phyloP scores from a whole-genome alignment of 1,140 invertebrate species.

The Bathynomus jamesi region DNA sequence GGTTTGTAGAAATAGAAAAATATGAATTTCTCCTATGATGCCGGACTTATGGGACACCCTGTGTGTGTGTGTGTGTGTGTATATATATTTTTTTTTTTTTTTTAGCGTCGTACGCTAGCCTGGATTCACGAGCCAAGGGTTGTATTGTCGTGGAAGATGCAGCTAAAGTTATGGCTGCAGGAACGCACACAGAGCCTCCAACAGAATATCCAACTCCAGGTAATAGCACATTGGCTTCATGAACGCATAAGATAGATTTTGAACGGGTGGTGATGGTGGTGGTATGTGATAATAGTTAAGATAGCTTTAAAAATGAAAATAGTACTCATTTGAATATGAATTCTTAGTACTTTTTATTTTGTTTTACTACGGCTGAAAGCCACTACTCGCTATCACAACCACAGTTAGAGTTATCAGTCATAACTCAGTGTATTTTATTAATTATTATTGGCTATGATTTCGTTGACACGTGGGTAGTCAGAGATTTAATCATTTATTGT shows the following conservation, averaged over 20 bases:
- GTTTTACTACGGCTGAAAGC: not conserved
- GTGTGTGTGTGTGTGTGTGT: not conserved
- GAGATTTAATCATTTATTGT: not conserved
- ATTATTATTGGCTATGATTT: not conserved
- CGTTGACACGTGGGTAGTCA: not conserved
- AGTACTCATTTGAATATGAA: not conserved
- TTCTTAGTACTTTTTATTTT: not conserved
- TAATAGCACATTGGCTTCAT: not conserved
- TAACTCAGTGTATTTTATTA: not conserved
- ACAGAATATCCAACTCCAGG: not conserved
- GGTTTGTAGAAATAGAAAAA: no score
- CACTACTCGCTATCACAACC: not conserved
- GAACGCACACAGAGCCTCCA: conserved; percentile 33
- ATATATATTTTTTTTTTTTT: not conserved
- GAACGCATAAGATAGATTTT: not conserved
- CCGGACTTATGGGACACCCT: no score
- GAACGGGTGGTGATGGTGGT: no score
- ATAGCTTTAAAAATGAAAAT: not conserved
- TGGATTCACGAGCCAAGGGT: conserved; percentile 54
- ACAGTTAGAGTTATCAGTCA: conserved; percentile 41
- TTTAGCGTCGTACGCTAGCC: not conserved
- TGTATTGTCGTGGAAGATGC: conserved; percentile 77
- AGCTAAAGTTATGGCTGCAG: conserved; percentile 65
- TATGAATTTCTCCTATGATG: no score
- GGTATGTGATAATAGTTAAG: no score